Evolutionary conservation across 2,888 invertebrate genomes (phyloP).

Genomic region (Amiota communis): DNA sequence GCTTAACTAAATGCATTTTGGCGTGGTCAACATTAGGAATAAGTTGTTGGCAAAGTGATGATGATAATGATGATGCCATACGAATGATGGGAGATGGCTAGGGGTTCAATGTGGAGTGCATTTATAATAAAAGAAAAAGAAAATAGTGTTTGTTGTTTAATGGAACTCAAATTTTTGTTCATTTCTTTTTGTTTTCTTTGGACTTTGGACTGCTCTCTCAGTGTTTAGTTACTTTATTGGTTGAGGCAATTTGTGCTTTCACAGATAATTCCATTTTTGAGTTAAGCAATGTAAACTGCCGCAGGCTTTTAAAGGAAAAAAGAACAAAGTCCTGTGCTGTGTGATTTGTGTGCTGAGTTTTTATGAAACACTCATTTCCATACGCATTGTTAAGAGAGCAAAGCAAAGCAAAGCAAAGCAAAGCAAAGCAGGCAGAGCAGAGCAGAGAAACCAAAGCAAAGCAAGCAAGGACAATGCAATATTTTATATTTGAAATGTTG

Average conservation of each 20-base stretch:
- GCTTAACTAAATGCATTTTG: conserved; percentile 19
- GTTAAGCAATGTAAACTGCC: too few species aligned
- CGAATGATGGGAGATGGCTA: neutral
- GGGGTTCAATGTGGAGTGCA: neutral
- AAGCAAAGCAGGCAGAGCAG: neutral
- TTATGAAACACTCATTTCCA: too few species aligned
- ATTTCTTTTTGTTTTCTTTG: neutral
- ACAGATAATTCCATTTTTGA: too few species aligned
- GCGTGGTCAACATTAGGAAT: conserved; percentile 13
- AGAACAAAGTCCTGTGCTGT: too few species aligned
- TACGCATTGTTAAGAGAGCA: neutral
- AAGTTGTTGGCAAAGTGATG: conserved; percentile 18
- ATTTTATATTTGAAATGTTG: neutral
- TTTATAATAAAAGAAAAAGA: conserved; percentile 14
- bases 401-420: neutral
- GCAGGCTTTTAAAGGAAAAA: too few species aligned
- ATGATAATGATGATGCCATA: conserved; percentile 28
- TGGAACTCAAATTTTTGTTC: conserved; percentile 2
- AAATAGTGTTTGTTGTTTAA: conserved; percentile 1
- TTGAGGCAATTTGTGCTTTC: neutral
- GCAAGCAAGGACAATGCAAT: neutral
- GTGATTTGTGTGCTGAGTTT: too few species aligned
- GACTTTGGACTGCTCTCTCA: neutral
- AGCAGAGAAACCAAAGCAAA: neutral
- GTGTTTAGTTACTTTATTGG: conserved; percentile 1